A percentile compares a stretch with the other conserved stretches of the same genome.
These are phyloP conservation scores for Pheosia tremula DNA, from an alignment of 2,888 invertebrate genomes.

Conservation along the genomic window DNA sequence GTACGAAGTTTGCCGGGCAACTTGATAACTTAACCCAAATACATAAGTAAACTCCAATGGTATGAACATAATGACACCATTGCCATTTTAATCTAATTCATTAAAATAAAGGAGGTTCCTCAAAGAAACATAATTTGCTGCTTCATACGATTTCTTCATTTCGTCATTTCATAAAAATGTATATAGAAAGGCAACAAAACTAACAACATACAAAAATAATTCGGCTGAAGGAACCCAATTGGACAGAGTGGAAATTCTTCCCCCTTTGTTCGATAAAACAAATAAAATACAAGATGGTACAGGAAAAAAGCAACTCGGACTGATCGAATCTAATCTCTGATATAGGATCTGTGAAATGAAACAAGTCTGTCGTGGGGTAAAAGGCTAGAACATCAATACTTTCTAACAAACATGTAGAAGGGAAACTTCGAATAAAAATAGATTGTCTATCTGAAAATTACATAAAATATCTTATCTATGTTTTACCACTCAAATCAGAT, in stretches of 20 bases:
- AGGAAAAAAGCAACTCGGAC: conserved; percentile 29
- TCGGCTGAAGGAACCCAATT: conserved; percentile 27
- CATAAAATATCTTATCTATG: background rate
- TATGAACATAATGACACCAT: too few species aligned
- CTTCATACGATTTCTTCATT: too few species aligned
- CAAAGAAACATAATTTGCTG: too few species aligned
- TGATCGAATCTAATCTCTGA: conserved; percentile 32
- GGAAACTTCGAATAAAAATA: too few species aligned
- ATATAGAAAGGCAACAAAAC: conserved; percentile 14
- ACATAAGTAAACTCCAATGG: too few species aligned
- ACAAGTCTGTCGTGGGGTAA: conserved; percentile 21
- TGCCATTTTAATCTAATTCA: too few species aligned
- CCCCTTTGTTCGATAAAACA: conserved; percentile 32
- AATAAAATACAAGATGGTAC: conserved; percentile 34
- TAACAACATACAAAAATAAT: conserved; percentile 36
- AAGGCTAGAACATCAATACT: background rate
- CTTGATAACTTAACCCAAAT: too few species aligned
- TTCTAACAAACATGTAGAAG: too few species aligned
- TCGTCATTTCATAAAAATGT: background rate
- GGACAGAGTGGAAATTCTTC: conserved; percentile 30
- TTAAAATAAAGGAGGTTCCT: too few species aligned
- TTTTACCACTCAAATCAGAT: background rate
- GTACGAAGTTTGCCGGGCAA: too few species aligned
- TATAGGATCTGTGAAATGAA: conserved; percentile 28
- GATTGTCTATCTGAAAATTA: too few species aligned